Percentiles rank a stretch among this genome's conserved stretches.
Evolutionary conservation across 1,140 invertebrate species (phyloP).

Genomic region (Apocrypta bakeri): DNA sequence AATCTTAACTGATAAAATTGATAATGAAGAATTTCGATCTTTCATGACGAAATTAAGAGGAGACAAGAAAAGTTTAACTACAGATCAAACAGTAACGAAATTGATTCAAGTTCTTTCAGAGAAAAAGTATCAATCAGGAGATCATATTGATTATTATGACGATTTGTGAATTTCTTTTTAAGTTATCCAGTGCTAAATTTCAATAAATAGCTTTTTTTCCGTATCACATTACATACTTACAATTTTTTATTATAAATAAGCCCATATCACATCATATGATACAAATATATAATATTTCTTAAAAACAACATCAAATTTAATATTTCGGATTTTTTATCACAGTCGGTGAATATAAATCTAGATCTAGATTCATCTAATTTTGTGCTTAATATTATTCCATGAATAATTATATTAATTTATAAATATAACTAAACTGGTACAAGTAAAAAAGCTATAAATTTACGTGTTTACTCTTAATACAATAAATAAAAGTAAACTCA

Average conservation of each 20-base stretch:
- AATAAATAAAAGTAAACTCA: conserved; percentile 36
- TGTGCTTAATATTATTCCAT: not conserved
- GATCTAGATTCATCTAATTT: not conserved
- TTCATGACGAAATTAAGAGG: conserved; percentile 77
- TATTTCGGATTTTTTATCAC: conserved; percentile 10
- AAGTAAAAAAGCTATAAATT: not conserved
- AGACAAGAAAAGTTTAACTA: conserved; percentile 81
- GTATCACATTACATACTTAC: no score
- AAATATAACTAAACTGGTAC: conserved; percentile 14
- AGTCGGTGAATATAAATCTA: not conserved
- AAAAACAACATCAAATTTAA: not conserved
- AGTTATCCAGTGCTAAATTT: no score
- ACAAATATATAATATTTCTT: no score
- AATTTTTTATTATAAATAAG: no score
- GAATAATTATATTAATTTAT: not conserved
- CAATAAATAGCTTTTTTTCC: no score
- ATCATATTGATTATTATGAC: conserved; percentile 92
- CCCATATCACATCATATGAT: no score
- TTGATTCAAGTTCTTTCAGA: conserved; percentile 82
- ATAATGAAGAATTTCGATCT: conserved; percentile 78
- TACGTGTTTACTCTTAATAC: not conserved
- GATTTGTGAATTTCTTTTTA: conserved; percentile 54
- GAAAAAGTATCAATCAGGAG: conserved; percentile 87
- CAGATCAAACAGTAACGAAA: conserved; percentile 84
- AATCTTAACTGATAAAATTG: conserved; percentile 77